Base-by-base conservation (phyloP, 2,888 invertebrate genomes). In the Galeopsomyia nigrocyanea region DNA sequence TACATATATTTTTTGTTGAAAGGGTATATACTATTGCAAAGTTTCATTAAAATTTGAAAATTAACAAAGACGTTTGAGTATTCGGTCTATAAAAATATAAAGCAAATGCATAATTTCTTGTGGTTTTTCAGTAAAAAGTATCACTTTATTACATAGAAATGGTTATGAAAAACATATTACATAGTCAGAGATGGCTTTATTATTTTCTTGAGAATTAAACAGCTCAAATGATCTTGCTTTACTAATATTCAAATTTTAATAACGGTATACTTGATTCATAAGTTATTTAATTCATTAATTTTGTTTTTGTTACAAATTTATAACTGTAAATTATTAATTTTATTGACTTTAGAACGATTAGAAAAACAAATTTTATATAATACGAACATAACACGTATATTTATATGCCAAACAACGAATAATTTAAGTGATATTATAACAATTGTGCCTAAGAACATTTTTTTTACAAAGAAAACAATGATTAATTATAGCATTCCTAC, bases 401-500 rank as follows among this genome's bases (percentile, higher is more conserved):
- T 68, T 63, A 49, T 64, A 63, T 67, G 49, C 67, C 19, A 65
- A 71, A 26, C 58, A 64, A 65, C 49, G 64, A 64, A 70, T 68
- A 63, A 22, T 67, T 72, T 64, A 63, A 64, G 72, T 73, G 66
- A 73, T 72, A 51, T 56, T 46, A 69, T 66, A 70, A 64, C 53
- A 66, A n/a, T 57, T 67, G 70, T 75, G 75, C 75, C 72, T 73
- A 73, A 69, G 64, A 73, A 70, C 17, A 49, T 64, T 69, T 65
- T n/a, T 53, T 51, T 69, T 53, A 70, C 49, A 69, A 68, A 39
- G 51, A 53, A 53, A 53, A 53, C 17, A 53, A 72, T 73, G 3
- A 63, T 72, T 58, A 49, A 72, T 73, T 57, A 70, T 58, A 72
- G 71, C 75, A 75, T 75, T 75, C 75, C 75, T 72, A 68, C 69